These are phyloP conservation scores for Prietella phreatophila DNA, from an alignment of 2,113 vertebrate genomes.

Conservation along the genomic window DNA sequence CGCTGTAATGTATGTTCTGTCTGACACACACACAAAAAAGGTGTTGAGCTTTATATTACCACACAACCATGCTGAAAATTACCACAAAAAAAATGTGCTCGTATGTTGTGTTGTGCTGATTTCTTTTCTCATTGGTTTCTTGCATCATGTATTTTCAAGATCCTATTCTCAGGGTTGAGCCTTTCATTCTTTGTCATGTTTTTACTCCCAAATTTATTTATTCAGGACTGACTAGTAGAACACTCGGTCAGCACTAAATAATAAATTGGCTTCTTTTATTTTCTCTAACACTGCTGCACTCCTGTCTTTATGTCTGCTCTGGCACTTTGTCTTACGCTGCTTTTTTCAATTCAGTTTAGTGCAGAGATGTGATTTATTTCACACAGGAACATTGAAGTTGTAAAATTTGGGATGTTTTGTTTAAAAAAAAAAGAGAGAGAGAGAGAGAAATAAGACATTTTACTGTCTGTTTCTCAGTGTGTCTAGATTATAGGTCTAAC, in stretches of 20 bases:
- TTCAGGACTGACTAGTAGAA: slow-evolving; percentile 29
- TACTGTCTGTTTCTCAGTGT: not conserved
- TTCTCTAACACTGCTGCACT: slow-evolving; percentile 19
- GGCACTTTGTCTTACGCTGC: not conserved
- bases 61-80: slow-evolving; percentile 7
- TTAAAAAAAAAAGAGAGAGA: not conserved
- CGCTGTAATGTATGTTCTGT: not conserved
- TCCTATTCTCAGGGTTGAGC: slow-evolving; percentile 73
- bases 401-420: not conserved
- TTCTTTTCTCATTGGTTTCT: not conserved
- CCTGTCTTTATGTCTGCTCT: slow-evolving; percentile 17
- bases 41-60: slow-evolving; percentile 23
- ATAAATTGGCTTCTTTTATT: slow-evolving; percentile 50
- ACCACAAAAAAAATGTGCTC: slow-evolving; percentile 17
- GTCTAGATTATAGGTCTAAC: not conserved
- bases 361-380: not conserved
- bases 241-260: slow-evolving; percentile 37
- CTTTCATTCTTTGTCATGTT: slow-evolving; percentile 53
- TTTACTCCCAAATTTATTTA: slow-evolving; percentile 45
- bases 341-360: not conserved
- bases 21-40: not conserved
- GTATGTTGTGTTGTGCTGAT: not conserved
- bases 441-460: not conserved
- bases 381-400: not conserved
- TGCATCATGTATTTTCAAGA: slow-evolving; percentile 41